Conservation (phyloP, 2,113 vertebrate species). For the Astur gentilis region DNA sequence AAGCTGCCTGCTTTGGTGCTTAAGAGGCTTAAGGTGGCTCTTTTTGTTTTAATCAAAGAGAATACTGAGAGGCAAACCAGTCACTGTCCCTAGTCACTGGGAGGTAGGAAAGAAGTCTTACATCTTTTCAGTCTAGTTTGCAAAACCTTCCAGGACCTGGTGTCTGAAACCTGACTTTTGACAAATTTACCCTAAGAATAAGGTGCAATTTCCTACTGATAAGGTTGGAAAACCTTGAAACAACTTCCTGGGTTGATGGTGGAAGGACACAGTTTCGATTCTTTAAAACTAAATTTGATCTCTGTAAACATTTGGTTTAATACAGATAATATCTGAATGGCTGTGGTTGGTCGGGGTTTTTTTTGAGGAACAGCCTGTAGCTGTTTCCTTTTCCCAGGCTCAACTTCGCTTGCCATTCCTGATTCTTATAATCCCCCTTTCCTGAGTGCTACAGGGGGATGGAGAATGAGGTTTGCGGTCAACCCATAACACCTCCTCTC, state of each 20-base stretch:
- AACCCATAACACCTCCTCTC: neutral
- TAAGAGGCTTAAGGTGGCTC: neutral
- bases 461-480: neutral
- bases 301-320: neutral
- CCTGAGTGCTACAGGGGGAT: rapidly evolving
- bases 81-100: neutral
- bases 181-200: neutral
- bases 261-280: neutral
- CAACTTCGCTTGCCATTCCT: neutral
- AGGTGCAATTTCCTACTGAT: neutral
- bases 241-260: neutral
- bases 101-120: neutral
- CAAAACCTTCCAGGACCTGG: neutral
- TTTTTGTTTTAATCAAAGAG: neutral
- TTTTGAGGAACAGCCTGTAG: neutral
- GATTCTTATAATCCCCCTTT: neutral
- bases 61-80: neutral
- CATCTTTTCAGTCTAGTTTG: neutral
- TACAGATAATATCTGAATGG: neutral
- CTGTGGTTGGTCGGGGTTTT: neutral
- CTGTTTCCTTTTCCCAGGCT: neutral
- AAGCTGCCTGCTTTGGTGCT: neutral
- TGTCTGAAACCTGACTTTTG: neutral
- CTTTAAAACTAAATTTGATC: neutral
- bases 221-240: neutral